Conservation (phyloP, 2,797 vertebrate species). For the Lepidocolaptes lacrymiger region DNA sequence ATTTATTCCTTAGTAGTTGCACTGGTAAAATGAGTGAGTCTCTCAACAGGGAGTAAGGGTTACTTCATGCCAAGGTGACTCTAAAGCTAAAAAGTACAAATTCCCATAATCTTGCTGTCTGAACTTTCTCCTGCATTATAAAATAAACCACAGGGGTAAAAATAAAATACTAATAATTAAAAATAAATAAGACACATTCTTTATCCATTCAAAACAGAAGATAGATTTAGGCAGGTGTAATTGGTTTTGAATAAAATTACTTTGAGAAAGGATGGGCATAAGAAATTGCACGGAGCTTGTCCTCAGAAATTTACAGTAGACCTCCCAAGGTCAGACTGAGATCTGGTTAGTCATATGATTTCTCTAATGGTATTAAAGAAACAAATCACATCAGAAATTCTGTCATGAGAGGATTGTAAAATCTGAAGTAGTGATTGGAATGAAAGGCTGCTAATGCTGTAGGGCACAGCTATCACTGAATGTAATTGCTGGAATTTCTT, state of each 20-base stretch:
- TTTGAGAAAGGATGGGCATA: not conserved
- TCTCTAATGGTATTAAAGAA: not conserved
- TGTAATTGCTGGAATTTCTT: not conserved
- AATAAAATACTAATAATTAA: not conserved
- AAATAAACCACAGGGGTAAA: fast-evolving
- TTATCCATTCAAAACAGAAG: not conserved
- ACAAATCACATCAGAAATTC: not conserved
- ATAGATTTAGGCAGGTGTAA: not conserved
- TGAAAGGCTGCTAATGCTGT: not conserved
- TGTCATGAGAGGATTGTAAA: not conserved
- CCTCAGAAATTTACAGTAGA: not conserved
- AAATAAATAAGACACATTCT: not conserved
- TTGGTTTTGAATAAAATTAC: not conserved
- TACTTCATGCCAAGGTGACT: not conserved
- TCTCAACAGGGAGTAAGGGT: not conserved
- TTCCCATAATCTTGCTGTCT: not conserved
- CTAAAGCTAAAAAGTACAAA: not conserved
- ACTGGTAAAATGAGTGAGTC: not conserved
- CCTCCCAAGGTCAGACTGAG: not conserved
- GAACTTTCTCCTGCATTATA: not conserved
- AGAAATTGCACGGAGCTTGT: not conserved
- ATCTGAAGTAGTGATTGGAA: not conserved
- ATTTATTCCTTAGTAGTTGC: not conserved
- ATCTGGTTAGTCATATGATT: not conserved
- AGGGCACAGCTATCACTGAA: not conserved